Evolutionary conservation across 2,113 vertebrate species (phyloP).

Genomic region (Pleuronectes platessa): DNA sequence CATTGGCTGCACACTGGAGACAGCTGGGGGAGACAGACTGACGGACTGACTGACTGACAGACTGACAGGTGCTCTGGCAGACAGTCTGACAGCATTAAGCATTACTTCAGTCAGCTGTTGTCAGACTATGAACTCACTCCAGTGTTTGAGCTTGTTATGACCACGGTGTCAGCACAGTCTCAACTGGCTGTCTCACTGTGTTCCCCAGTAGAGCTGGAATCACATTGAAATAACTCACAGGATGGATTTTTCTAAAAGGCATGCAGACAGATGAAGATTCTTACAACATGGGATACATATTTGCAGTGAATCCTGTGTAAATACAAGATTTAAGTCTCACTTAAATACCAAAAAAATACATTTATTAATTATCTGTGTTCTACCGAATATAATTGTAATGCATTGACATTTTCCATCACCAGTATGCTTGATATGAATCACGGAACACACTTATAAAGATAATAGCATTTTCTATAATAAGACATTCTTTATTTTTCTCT

Average conservation of each 20-base stretch:
- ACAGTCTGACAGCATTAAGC: slow-evolving; percentile 36
- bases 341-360: neutral
- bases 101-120: slow-evolving; percentile 60
- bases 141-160: slow-evolving; percentile 25
- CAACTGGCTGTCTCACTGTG: slow-evolving; percentile 5
- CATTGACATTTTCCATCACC: too few species aligned
- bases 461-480: neutral
- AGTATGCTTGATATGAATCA: neutral
- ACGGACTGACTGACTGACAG: slow-evolving; percentile 39
- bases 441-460: neutral
- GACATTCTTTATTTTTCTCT: too few species aligned
- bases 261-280: too few species aligned
- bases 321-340: neutral
- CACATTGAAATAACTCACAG: neutral
- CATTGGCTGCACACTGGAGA: slow-evolving; percentile 12
- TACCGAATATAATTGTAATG: too few species aligned
- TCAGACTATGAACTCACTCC: slow-evolving; percentile 45
- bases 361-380: neutral
- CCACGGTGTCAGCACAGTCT: slow-evolving; percentile 31
- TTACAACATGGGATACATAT: neutral
- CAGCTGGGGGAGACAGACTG: slow-evolving; percentile 46
- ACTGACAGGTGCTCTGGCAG: slow-evolving; percentile 53
- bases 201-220: neutral
- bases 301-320: neutral
- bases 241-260: too few species aligned